Base-by-base conservation (phyloP, 2,797 vertebrate species). In the Pseudochirops cupreus region DNA sequence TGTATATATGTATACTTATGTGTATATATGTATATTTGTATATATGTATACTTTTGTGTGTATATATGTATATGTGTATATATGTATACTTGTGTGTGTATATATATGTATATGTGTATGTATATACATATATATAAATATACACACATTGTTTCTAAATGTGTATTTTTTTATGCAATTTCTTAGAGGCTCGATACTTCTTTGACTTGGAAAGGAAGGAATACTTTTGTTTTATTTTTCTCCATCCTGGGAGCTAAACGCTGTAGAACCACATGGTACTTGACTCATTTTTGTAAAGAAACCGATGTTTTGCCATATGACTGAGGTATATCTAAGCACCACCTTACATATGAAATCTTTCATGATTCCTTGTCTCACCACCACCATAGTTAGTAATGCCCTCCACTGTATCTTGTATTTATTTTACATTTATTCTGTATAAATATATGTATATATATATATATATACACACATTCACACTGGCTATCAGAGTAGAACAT, bases 201-300 rank as follows among this genome's bases (percentile, higher is more conserved):
- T 91, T 93, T 56, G 2, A 33, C 93, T 93, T 50, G 39, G 82
- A 94, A 62, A 93, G 1, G 46, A 56, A 87, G 82, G 95, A 89
- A 93, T 94, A 6, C 92, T 95, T 92, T 93, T 95, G 95, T 59
- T 94, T 53, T 93, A 91, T 54, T 46, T 95, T 96, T 91, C 95
- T 55, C 87, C 50, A 59, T 95, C 95, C 92, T 59, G 29, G 91
- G 56, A 92, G 52, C 94, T 53, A 95, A 96, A 97, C 94, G 94
- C 96, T 7, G 87, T 93, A 96, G 97, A 97, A 92, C 94, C 96
- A 91, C 97, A 98, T 98, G 97, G 96, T 97, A 94, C n/a, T 59
- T 28, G 52, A 95, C 96, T 94, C 96, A 95, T 97, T 67, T 33
- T n/a, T 67, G 31, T 74, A 97, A 97, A 97, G 95, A 95, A 97